Percentiles rank a stretch among this genome's conserved stretches.
Evolutionary conservation across 2,113 vertebrate genomes (phyloP).

Genomic region (Ammospiza nelsoni): DNA sequence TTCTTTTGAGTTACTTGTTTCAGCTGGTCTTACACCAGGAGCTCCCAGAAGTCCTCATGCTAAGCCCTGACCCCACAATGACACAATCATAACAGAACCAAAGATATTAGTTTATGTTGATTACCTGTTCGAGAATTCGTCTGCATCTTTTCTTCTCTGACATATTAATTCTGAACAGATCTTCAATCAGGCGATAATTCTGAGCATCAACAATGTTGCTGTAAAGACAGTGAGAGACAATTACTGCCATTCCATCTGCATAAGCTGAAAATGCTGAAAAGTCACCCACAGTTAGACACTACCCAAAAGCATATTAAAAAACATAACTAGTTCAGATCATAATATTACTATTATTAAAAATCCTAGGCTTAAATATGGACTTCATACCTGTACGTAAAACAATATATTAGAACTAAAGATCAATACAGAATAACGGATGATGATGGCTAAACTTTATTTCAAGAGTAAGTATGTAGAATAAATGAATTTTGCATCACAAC

Average conservation of each 20-base stretch:
- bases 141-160: constrained; percentile 95
- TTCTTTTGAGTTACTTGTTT: not conserved
- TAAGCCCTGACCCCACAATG: not conserved
- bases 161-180: constrained; percentile 91
- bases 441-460: not conserved
- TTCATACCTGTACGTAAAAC: not conserved
- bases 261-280: not conserved
- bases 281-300: not conserved
- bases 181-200: constrained; percentile 94
- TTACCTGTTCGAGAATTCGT: constrained; percentile 94
- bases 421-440: not conserved
- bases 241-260: not conserved
- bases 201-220: constrained; percentile 97
- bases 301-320: not conserved
- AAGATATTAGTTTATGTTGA: not conserved
- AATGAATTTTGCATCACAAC: not conserved
- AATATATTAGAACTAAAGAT: not conserved
- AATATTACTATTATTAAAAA: not conserved
- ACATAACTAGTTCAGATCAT: not conserved
- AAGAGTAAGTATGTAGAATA: not conserved
- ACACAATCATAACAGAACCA: not conserved
- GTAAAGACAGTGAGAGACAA: constrained; percentile 29
- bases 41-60: not conserved
- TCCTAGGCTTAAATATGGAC: not conserved
- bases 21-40: not conserved